These are phyloP conservation scores for Pseudoips prasinana DNA, from an alignment of 2,888 invertebrate species.

Conservation along the genomic window DNA sequence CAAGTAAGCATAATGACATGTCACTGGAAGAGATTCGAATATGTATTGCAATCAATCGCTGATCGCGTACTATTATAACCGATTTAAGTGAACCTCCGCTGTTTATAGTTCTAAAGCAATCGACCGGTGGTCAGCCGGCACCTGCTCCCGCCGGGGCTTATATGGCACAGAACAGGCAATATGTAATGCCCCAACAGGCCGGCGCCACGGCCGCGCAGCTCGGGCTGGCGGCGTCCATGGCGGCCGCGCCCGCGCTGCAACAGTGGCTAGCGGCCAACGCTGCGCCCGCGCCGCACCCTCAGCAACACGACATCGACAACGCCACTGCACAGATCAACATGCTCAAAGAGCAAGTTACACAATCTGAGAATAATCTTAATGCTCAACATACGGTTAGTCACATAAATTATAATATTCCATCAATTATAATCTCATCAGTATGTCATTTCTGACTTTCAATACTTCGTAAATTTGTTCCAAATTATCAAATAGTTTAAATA, in stretches of 20 bases:
- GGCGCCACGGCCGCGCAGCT: slow-evolving; percentile 80
- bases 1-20: slow-evolving; percentile 86
- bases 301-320: slow-evolving; percentile 72
- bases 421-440: too few relatives aligned
- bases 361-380: slow-evolving; percentile 97
- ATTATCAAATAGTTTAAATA: too few relatives aligned
- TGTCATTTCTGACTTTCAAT: too few relatives aligned
- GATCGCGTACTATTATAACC: slow-evolving; percentile 68
- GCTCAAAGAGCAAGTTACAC: slow-evolving; percentile 95
- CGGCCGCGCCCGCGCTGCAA: slow-evolving; percentile 71
- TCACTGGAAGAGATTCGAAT: slow-evolving; percentile 46
- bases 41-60: slow-evolving; percentile 63
- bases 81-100: slow-evolving; percentile 79
- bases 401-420: too few relatives aligned
- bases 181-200: slow-evolving; percentile 82
- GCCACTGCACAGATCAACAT: slow-evolving; percentile 90
- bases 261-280: slow-evolving; percentile 74
- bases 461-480: too few relatives aligned
- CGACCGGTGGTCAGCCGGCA: slow-evolving; percentile 78
- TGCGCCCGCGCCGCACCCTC: slow-evolving; percentile 51
- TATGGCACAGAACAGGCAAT: slow-evolving; percentile 82
- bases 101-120: slow-evolving; percentile 90
- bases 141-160: slow-evolving; percentile 77
- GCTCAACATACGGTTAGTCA: slow-evolving; percentile 95
- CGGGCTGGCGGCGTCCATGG: slow-evolving; percentile 78